Evolutionary conservation across 1,140 invertebrate species (phyloP).

Genomic region (Ruditapes philippinarum): DNA sequence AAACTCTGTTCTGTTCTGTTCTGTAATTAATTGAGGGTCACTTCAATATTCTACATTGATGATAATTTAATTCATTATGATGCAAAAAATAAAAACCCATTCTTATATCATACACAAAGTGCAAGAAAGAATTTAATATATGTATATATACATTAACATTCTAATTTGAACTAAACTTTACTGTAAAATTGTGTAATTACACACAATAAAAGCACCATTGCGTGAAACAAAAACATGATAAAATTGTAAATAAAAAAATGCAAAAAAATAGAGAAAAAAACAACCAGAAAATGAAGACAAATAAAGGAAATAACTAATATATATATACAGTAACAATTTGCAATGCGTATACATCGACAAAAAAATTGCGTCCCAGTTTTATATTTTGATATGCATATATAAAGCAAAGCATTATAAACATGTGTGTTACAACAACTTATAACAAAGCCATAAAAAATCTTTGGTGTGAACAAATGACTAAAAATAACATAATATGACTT

Average conservation of each 20-base stretch:
- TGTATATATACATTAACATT: background rate
- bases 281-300: background rate
- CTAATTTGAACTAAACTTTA: background rate
- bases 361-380: constrained; percentile 16
- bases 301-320: no score
- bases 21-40: no score
- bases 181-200: background rate
- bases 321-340: background rate
- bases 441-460: background rate
- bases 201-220: constrained; percentile 35
- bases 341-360: constrained; percentile 2
- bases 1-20: no score
- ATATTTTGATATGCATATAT: constrained; percentile 22
- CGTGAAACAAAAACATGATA: constrained; percentile 1
- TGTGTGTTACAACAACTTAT: background rate
- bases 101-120: no score
- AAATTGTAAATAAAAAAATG: background rate
- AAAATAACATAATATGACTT: background rate
- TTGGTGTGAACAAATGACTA: constrained; percentile 29
- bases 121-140: no score
- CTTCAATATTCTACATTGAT: no score
- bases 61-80: no score
- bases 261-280: background rate
- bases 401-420: constrained; percentile 9
- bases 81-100: no score